Conservation (phyloP, 92 coral and sea anemone genomes). For the Siderastrea radians region DNA sequence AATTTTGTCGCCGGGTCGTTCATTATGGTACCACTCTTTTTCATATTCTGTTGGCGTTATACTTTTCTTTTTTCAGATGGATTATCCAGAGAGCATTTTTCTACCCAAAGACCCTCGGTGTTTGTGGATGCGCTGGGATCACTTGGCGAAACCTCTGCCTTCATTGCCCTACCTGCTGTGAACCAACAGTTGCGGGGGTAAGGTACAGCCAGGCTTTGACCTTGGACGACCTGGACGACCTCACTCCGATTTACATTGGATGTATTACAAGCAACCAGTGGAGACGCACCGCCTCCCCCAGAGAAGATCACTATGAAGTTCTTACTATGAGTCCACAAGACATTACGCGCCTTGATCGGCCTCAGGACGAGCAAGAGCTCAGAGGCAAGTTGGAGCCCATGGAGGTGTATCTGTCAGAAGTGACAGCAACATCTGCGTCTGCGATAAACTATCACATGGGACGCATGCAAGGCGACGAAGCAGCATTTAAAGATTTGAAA, state of each 20-base stretch:
- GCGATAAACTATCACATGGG: slow-evolving; percentile 80
- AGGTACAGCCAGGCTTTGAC: slow-evolving; percentile 63
- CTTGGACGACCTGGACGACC: slow-evolving; percentile 70
- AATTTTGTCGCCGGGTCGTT: too few relatives aligned
- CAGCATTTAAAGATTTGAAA: slow-evolving; percentile 52
- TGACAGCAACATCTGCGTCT: slow-evolving; percentile 90
- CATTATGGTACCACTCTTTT: too few relatives aligned
- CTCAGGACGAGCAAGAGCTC: slow-evolving; percentile 59
- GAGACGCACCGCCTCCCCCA: slow-evolving; percentile 49
- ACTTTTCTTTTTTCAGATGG: not conserved
- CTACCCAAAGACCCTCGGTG: slow-evolving; percentile 17
- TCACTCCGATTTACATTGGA: slow-evolving; percentile 84
- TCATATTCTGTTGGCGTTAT: too few relatives aligned
- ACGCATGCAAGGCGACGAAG: slow-evolving; percentile 26
- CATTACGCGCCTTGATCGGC: slow-evolving; percentile 74
- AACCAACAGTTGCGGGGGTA: not conserved
- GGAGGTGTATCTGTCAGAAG: slow-evolving; percentile 81
- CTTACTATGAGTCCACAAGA: slow-evolving; percentile 66
- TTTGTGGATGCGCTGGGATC: slow-evolving; percentile 31
- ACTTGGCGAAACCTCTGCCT: slow-evolving; percentile 51
- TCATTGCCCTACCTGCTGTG: slow-evolving; percentile 20
- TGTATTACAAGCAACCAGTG: slow-evolving; percentile 77
- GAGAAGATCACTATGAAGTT: slow-evolving; percentile 52
- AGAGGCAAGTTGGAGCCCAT: slow-evolving; percentile 60
- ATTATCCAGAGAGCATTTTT: slow-evolving; percentile 38